Evolutionary conservation across 2,888 invertebrate genomes (phyloP).

Genomic region (Apotomis betuletana): DNA sequence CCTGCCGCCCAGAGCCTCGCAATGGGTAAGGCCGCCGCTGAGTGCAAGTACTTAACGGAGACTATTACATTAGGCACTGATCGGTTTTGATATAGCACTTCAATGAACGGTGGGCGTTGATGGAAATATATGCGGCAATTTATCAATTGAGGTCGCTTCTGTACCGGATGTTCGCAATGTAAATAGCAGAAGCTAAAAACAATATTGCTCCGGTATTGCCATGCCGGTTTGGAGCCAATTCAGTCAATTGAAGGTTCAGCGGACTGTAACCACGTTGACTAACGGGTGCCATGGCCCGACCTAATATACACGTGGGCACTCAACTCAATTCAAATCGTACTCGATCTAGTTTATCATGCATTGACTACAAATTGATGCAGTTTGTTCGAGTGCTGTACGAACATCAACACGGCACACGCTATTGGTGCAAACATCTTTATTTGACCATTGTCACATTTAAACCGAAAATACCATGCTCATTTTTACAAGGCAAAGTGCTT

Average conservation of each 20-base stretch:
- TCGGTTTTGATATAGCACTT: slow-evolving; percentile 30
- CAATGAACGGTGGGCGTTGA: slow-evolving; percentile 42
- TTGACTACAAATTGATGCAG: slow-evolving; percentile 32
- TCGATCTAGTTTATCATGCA: slow-evolving; percentile 22
- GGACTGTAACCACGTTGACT: slow-evolving; percentile 48
- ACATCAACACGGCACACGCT: slow-evolving; percentile 19
- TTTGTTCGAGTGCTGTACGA: slow-evolving; percentile 12
- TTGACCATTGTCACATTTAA: slow-evolving; percentile 4
- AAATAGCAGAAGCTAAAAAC: slow-evolving; percentile 46
- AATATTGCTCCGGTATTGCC: slow-evolving; percentile 31
- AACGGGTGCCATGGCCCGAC: slow-evolving; percentile 10
- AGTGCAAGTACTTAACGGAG: slow-evolving; percentile 8
- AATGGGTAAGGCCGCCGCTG: too few relatives aligned
- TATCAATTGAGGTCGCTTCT: slow-evolving; percentile 53
- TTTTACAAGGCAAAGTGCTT: slow-evolving; percentile 13
- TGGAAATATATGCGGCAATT: slow-evolving; percentile 55
- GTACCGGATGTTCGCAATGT: slow-evolving; percentile 53
- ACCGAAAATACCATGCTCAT: neutral
- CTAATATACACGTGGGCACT: slow-evolving; percentile 26
- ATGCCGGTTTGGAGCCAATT: slow-evolving; percentile 45
- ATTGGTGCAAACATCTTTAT: neutral
- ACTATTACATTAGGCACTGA: slow-evolving; percentile 3
- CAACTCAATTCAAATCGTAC: slow-evolving; percentile 24
- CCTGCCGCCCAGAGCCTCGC: too few relatives aligned
- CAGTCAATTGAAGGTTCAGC: slow-evolving; percentile 59